Evolutionary conservation across 2,797 vertebrate genomes (phyloP).

Genomic region (Rhynchotus rufescens): DNA sequence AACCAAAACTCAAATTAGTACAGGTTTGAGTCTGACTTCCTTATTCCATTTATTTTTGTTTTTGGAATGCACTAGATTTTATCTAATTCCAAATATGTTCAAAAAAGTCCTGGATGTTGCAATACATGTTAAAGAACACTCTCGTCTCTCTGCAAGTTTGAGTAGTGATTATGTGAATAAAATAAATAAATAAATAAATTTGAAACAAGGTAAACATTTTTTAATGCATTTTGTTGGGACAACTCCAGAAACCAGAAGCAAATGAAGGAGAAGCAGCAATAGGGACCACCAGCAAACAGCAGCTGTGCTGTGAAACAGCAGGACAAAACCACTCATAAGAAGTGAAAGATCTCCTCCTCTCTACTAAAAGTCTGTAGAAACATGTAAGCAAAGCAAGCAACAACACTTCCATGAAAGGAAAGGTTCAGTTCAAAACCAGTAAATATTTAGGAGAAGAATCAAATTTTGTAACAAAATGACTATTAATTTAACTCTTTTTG

Average conservation of each 20-base stretch:
- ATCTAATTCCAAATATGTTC: background rate
- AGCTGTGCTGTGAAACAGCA: slow-evolving; percentile 41
- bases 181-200: background rate
- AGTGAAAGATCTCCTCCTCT: background rate
- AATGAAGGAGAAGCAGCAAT: background rate
- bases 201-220: background rate
- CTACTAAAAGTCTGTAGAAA: background rate
- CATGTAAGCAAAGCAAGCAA: background rate
- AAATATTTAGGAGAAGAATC: background rate
- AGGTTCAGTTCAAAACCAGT: background rate
- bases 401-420: background rate
- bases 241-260: background rate
- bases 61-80: background rate
- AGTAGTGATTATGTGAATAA: background rate
- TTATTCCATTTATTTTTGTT: background rate
- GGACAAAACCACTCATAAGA: background rate
- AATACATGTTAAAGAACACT: background rate
- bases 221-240: background rate
- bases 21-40: background rate
- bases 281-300: slow-evolving; percentile 51
- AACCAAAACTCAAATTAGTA: background rate
- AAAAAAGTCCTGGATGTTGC: background rate
- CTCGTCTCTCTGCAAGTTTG: background rate
- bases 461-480: background rate
- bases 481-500: background rate